Conservation (phyloP, 2,888 invertebrate genomes). For the Drymonia ruficornis region DNA sequence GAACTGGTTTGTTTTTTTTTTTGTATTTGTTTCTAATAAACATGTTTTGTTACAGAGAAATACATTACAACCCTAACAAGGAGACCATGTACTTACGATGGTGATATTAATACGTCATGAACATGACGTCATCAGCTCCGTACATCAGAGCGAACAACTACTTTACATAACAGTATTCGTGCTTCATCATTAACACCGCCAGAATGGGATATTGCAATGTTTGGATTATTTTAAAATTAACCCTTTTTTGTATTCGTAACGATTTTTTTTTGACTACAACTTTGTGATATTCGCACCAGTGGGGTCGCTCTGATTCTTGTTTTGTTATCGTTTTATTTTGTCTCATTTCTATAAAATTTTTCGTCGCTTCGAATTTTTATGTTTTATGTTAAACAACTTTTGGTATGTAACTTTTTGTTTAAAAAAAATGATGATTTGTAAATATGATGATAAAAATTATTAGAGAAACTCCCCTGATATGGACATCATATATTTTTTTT, state of each 20-base stretch:
- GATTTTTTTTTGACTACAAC: conserved; percentile 25
- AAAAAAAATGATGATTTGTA: conserved; percentile 2
- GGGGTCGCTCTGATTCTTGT: conserved; percentile 21
- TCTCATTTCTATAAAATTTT: conserved; percentile 2
- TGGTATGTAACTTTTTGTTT: conserved; percentile 8
- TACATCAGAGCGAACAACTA: conserved; percentile 37
- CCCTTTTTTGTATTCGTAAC: conserved; percentile 20
- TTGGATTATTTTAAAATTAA: conserved; percentile 39
- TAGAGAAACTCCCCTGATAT: conserved; percentile 23
- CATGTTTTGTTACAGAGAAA: conserved; percentile 75
- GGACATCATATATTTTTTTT: conserved; percentile 11
- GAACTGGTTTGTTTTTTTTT: conserved; percentile 9
- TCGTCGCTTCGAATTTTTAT: not conserved
- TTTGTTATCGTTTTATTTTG: conserved; percentile 11
- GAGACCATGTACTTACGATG: conserved; percentile 75
- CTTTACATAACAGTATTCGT: conserved; percentile 80
- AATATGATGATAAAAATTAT: conserved; percentile 7
- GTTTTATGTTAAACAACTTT: not conserved
- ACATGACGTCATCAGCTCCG: conserved; percentile 36
- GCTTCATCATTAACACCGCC: conserved; percentile 77
- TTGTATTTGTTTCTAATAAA: conserved; percentile 11
- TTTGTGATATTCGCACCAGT: conserved; percentile 35
- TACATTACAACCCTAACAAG: conserved; percentile 73
- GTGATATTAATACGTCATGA: conserved; percentile 54
- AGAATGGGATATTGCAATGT: conserved; percentile 77